These are phyloP conservation scores for Sminthurinus signatus DNA, from an alignment of 1,140 invertebrate species.

Conservation along the genomic window DNA sequence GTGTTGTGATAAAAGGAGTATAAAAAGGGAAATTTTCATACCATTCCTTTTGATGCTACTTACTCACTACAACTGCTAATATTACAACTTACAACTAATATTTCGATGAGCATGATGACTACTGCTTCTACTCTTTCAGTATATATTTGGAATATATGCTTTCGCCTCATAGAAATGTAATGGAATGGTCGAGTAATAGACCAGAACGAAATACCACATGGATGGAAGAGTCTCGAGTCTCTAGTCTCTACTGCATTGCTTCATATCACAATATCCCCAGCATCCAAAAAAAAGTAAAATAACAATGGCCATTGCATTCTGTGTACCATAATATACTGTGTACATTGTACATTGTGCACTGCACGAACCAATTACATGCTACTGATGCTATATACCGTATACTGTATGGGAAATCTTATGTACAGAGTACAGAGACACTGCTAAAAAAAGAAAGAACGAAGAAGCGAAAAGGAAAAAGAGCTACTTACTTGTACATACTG, in stretches of 20 bases:
- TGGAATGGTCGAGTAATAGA: constrained; percentile 18
- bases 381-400: too few species aligned
- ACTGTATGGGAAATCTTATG: too few species aligned
- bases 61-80: too few species aligned
- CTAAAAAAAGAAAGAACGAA: too few species aligned
- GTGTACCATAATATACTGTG: too few species aligned
- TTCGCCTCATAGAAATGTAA: constrained; percentile 3
- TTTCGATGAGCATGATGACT: too few species aligned
- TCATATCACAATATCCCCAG: constrained; percentile 4
- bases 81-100: too few species aligned
- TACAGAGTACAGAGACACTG: too few species aligned
- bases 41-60: neutral
- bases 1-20: neutral
- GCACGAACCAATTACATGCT: too few species aligned
- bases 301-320: neutral
- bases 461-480: too few species aligned
- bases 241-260: neutral
- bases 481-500: too few species aligned
- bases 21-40: constrained; percentile 12
- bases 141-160: neutral
- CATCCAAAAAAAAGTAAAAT: constrained; percentile 8
- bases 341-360: constrained; percentile 9
- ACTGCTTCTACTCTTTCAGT: too few species aligned
- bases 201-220: constrained; percentile 14
- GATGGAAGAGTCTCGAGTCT: neutral